phyloP scores from a whole-genome alignment of 2,888 invertebrate species.

The Chelonus formosanus region DNA sequence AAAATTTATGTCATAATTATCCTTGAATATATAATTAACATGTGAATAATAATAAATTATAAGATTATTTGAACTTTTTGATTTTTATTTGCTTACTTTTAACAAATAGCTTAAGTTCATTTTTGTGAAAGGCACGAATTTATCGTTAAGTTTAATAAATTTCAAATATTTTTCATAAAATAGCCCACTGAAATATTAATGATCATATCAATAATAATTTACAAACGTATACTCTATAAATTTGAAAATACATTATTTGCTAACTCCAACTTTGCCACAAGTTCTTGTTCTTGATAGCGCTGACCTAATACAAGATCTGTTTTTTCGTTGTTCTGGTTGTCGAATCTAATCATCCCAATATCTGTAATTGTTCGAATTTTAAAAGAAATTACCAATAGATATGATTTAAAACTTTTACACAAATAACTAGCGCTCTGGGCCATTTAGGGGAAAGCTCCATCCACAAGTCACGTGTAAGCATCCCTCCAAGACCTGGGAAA shows the following conservation, averaged over 20 bases:
- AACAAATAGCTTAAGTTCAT: conserved; percentile 88
- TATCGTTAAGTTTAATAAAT: conserved; percentile 89
- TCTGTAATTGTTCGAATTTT: conserved; percentile 66
- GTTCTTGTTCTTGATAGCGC: conserved; percentile 96
- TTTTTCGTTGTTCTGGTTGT: conserved; percentile 87
- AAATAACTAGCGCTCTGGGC: conserved; percentile 84
- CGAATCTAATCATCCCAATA: conserved; percentile 99
- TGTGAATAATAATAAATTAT: no score
- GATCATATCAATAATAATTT: conserved; percentile 23
- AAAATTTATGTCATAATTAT: conserved; percentile 83
- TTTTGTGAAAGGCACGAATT: conserved; percentile 89
- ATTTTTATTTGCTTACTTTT: conserved; percentile 71
- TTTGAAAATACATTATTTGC: conserved; percentile 68
- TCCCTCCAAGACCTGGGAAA: conserved; percentile 98
- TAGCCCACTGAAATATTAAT: conserved; percentile 80
- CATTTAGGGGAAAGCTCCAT: conserved; percentile 85
- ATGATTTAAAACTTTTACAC: no score
- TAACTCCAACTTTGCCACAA: conserved; percentile 90
- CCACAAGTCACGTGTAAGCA: conserved; percentile 88
- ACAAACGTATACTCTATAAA: conserved; percentile 43
- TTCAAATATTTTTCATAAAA: conserved; percentile 97
- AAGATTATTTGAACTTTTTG: no score
- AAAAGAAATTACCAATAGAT: not conserved
- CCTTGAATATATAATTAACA: conserved; percentile 67
- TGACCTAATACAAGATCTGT: conserved; percentile 92